Evolutionary conservation across 2,797 vertebrate species (phyloP).

Genomic region (Crenichthys baileyi): DNA sequence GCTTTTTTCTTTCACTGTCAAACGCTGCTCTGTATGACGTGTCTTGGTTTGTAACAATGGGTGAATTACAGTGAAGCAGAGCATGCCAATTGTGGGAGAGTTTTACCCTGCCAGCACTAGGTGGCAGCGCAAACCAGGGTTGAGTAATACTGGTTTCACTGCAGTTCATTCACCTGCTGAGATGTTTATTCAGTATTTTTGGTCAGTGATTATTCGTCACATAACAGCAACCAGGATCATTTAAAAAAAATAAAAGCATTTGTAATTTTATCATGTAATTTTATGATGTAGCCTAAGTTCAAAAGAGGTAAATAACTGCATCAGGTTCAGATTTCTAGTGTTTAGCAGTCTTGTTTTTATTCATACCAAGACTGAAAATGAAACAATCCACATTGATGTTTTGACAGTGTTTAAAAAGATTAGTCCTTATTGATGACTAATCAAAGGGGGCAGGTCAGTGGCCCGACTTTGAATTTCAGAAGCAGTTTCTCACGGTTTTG

Average conservation of each 20-base stretch:
- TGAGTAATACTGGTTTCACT: background rate
- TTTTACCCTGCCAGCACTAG: conserved; percentile 52
- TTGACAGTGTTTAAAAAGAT: background rate
- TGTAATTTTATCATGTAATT: background rate
- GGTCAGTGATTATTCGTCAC: background rate
- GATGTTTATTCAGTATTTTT: background rate
- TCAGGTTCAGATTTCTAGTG: too few species aligned
- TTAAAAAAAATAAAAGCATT: background rate
- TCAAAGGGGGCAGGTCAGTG: background rate
- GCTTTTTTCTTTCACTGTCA: background rate
- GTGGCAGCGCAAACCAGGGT: conserved; percentile 52
- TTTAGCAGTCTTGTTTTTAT: too few species aligned
- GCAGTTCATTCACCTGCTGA: background rate
- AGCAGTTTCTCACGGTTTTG: conserved; percentile 22
- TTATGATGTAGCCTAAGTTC: background rate
- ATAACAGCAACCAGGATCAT: background rate
- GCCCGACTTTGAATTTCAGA: conserved; percentile 29
- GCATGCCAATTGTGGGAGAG: too few species aligned
- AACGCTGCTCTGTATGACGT: background rate
- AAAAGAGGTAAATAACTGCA: background rate
- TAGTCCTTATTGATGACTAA: background rate
- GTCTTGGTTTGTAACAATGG: background rate
- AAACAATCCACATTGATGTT: background rate
- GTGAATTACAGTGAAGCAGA: background rate
- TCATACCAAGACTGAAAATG: too few species aligned